Percentiles rank a stretch among this genome's conserved stretches.
phyloP scores from a whole-genome alignment of 2,888 invertebrate genomes.

The Limnephilus auricula region DNA sequence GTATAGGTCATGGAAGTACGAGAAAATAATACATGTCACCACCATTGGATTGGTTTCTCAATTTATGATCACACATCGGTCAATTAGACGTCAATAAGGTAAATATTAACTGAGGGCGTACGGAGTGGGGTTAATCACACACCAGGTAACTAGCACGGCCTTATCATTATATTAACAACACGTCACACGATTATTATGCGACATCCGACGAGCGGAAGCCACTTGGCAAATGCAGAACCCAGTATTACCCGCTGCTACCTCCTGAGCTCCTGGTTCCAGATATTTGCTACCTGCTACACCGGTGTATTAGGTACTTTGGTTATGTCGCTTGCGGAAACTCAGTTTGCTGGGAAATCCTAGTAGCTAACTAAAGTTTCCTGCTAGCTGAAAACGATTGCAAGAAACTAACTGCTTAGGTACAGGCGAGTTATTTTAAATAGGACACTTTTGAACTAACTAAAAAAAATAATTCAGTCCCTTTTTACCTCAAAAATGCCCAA shows the following conservation, averaged over 20 bases:
- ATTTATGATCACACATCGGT: not conserved
- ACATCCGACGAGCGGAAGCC: slow-evolving; percentile 19
- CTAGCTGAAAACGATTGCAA: not conserved
- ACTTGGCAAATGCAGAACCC: slow-evolving; percentile 33
- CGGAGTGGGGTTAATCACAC: slow-evolving; percentile 1
- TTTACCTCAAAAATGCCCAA: no score
- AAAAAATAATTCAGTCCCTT: no score
- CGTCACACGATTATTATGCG: slow-evolving; percentile 38
- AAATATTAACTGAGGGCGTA: not conserved
- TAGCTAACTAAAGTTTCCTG: not conserved
- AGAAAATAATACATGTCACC: not conserved
- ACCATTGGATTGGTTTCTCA: not conserved
- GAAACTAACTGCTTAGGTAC: not conserved
- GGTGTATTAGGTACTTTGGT: not conserved
- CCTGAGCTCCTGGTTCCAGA: not conserved
- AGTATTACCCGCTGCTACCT: slow-evolving; percentile 12
- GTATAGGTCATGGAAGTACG: no score
- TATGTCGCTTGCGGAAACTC: not conserved
- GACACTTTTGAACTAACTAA: no score
- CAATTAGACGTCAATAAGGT: slow-evolving; percentile 5
- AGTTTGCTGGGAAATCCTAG: not conserved
- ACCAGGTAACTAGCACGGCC: not conserved
- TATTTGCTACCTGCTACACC: not conserved
- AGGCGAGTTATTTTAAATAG: no score
- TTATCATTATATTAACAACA: slow-evolving; percentile 5